Percentiles rank a stretch among this genome's conserved stretches.
Evolutionary conservation across 2,113 vertebrate genomes (phyloP).

Genomic region (Dasyornis broadbenti): DNA sequence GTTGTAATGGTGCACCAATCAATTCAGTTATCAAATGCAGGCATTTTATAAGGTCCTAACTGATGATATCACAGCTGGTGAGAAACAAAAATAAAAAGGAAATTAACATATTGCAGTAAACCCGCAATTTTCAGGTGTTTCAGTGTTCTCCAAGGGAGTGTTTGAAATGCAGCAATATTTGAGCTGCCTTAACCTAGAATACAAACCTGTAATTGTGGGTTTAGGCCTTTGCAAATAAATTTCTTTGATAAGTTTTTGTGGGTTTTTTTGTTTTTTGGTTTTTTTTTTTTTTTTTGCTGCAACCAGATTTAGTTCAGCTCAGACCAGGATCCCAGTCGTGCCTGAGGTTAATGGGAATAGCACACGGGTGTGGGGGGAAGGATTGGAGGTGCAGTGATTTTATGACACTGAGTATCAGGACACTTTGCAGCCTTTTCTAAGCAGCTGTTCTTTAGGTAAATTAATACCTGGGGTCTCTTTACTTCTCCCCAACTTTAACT

Average conservation of each 20-base stretch:
- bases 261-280: too few species aligned
- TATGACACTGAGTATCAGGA: conserved; percentile 32
- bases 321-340: background rate
- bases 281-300: background rate
- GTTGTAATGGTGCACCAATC: background rate
- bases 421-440: conserved; percentile 51
- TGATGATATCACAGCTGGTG: background rate
- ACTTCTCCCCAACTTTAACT: conserved; percentile 54
- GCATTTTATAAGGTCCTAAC: background rate
- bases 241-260: background rate
- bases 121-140: background rate
- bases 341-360: conserved; percentile 22
- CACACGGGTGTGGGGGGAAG: background rate
- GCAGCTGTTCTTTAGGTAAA: conserved; percentile 74
- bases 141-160: background rate
- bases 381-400: background rate
- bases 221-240: background rate
- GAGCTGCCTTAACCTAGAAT: background rate
- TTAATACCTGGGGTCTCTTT: conserved; percentile 74
- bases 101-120: background rate
- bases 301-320: background rate
- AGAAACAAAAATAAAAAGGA: background rate
- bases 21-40: background rate
- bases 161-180: background rate
- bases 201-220: background rate